Percentiles rank a stretch among this genome's conserved stretches.
Evolutionary conservation across 2,113 vertebrate species (phyloP).

Genomic region (Labeo catla): DNA sequence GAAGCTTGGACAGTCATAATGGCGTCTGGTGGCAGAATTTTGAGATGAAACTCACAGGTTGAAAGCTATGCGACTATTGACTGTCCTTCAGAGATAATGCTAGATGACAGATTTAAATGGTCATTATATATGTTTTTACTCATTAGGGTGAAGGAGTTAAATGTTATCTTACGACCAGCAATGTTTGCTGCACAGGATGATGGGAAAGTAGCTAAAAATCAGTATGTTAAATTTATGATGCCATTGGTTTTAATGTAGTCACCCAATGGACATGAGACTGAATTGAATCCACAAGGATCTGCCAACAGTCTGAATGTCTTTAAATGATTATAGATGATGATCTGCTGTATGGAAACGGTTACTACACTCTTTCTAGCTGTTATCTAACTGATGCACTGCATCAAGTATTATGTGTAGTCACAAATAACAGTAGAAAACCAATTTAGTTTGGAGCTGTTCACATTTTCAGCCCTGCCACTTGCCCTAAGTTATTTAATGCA

Average conservation of each 20-base stretch:
- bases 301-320: not conserved
- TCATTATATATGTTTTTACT: not conserved
- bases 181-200: not conserved
- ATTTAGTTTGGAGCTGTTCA: conserved; percentile 9
- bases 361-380: not conserved
- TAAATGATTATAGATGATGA: conserved; percentile 2
- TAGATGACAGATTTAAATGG: not conserved
- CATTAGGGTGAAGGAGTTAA: not conserved
- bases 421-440: not conserved
- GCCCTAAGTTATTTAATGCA: conserved; percentile 11
- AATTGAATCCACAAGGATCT: not conserved
- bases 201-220: not conserved
- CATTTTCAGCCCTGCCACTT: not conserved
- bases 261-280: not conserved
- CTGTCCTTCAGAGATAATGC: not conserved
- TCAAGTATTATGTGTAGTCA: not conserved
- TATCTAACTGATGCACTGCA: not conserved
- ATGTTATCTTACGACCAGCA: not conserved
- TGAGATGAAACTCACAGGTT: not conserved
- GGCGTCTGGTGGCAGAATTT: not conserved
- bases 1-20: not conserved
- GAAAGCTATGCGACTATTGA: not conserved
- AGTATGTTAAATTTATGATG: not conserved
- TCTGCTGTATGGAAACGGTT: not conserved
- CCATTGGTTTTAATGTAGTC: not conserved